These are phyloP conservation scores for Peucedramus taeniatus DNA, from an alignment of 2,113 vertebrate species.

Conservation along the genomic window DNA sequence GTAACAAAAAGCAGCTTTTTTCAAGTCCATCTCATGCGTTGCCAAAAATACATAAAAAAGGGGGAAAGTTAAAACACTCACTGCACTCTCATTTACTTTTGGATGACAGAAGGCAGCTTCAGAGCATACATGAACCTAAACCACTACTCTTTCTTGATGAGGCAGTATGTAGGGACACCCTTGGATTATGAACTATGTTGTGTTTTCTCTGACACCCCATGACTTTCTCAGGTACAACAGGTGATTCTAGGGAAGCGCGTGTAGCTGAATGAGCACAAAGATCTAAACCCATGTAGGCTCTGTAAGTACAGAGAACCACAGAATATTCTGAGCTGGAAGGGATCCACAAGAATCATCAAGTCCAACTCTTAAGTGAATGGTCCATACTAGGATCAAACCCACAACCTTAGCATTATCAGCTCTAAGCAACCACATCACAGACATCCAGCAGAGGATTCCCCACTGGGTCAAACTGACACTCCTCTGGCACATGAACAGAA, in stretches of 20 bases:
- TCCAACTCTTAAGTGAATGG: not conserved
- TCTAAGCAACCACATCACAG: not conserved
- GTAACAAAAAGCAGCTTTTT: not conserved
- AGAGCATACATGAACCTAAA: not conserved
- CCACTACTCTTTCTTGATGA: not conserved
- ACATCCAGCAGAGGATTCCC: not conserved
- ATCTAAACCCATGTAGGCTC: not conserved
- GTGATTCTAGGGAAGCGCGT: not conserved
- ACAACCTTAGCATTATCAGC: too few species aligned
- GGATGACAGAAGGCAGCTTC: not conserved
- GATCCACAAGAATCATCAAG: not conserved
- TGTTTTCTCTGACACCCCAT: not conserved
- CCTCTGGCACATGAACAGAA: not conserved
- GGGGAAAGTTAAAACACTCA: not conserved
- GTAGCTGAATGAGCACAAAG: not conserved
- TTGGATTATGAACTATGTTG: not conserved
- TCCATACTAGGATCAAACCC: not conserved
- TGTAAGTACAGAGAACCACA: not conserved
- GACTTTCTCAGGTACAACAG: not conserved
- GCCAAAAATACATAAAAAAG: not conserved
- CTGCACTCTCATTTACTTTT: not conserved
- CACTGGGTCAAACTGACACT: not conserved
- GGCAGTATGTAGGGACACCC: not conserved
- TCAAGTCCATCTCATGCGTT: not conserved
- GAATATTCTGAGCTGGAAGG: not conserved